Evolutionary conservation across 2,797 vertebrate species (phyloP), one percentile per base, ranked within the genome.

Genomic region (Xyrichtys novacula): DNA sequence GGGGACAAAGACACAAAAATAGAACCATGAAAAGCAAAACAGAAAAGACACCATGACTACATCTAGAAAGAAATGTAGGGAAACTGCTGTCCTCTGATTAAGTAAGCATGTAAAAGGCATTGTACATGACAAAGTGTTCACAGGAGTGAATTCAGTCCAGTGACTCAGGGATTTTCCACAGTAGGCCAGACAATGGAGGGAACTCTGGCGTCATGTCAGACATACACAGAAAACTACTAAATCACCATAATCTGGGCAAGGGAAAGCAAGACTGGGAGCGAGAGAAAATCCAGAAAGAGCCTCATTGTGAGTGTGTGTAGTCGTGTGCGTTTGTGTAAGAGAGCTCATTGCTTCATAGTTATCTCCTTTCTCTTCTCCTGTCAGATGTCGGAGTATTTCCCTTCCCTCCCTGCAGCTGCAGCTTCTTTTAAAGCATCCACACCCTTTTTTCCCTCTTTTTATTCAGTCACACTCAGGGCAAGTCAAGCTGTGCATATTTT

Each of bases 111-210:
- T 55, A 54, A 14, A 57, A 54, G 58, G 66, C 49, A 61, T 38
- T 55, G 57, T 19, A 44, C 54, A 65, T 61, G 47, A 49, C 16
- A 60, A 39, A 28, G 29, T 38, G 70, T 78, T 74, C 60, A 53
- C 32, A 58, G 53, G 44, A 73, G 54, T 43, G 49, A 69, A 75
- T 55, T 76, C 46, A 80, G 49, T 47, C 7, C 20, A 52, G 42
- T 89, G 85, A 88, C 81, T 85, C 74, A 76, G 83, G 85, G 83
- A 81, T 84, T 88, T 90, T 88, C 86, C 85, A 68, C 63, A 80
- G 69, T 20, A 73, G 59, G 61, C 32, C 71, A 86, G 74, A 88
- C 79, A 88, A 83, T 76, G 79, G 80, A 76, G 70, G 76, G 63
- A 88, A 83, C 60, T 72, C 67, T 89, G 86, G 87, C 78, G 20